Evolutionary conservation across 2,113 vertebrate species (phyloP).

Genomic region (Daubentonia madagascariensis): DNA sequence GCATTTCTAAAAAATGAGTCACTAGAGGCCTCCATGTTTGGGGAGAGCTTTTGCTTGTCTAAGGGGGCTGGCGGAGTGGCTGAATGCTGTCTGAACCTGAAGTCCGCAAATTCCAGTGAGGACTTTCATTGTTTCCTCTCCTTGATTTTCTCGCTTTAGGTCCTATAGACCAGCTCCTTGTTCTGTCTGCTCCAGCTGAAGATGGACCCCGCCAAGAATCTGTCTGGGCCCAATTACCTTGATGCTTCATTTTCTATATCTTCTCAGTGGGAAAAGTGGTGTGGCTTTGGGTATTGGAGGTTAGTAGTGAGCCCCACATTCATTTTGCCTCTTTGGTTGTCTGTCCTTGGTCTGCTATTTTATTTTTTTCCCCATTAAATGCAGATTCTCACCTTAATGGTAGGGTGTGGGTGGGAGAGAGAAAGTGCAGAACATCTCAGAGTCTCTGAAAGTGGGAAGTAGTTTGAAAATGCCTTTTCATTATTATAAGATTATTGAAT

Average conservation of each 20-base stretch:
- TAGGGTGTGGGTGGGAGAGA: rapidly evolving
- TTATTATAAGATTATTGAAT: not conserved
- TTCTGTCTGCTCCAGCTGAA: not conserved
- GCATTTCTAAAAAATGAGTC: constrained; percentile 4
- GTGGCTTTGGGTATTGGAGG: not conserved
- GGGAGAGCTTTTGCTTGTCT: constrained; percentile 19
- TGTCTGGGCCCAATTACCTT: not conserved
- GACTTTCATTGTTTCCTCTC: constrained; percentile 21
- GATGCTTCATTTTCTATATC: not conserved
- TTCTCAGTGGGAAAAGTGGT: not conserved
- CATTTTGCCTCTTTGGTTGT: not conserved
- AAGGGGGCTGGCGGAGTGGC: not conserved
- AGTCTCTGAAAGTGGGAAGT: not conserved
- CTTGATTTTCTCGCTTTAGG: constrained; percentile 26
- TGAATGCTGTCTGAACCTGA: not conserved
- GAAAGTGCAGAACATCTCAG: not conserved
- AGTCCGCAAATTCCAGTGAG: not conserved
- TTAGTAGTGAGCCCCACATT: not conserved
- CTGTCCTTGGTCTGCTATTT: not conserved
- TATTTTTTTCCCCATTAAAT: not conserved
- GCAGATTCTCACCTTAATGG: not conserved
- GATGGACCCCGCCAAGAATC: not conserved
- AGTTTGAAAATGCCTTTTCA: not conserved
- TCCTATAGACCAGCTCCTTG: not conserved
- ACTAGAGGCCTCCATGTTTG: not conserved